A percentile compares a stretch with the other conserved stretches of the same genome.
Evolutionary conservation across 2,888 invertebrate species (phyloP).

Genomic region (Protodeltote pygarga): DNA sequence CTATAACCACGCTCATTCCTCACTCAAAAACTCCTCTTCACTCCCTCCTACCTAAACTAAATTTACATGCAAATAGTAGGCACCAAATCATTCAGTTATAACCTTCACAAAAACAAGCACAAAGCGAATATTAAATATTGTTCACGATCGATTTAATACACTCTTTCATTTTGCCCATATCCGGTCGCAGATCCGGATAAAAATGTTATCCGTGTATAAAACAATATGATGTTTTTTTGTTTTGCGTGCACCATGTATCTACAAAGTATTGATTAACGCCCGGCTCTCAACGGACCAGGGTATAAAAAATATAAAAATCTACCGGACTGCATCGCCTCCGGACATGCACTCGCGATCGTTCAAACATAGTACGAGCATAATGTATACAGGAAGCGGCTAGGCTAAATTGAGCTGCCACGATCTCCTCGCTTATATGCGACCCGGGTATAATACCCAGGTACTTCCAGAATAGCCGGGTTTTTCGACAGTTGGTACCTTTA

Average conservation of each 20-base stretch:
- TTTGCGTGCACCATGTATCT: slow-evolving; percentile 57
- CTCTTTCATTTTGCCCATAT: slow-evolving; percentile 52
- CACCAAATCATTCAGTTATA: slow-evolving; percentile 14
- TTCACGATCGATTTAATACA: slow-evolving; percentile 55
- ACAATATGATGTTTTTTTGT: slow-evolving; percentile 53
- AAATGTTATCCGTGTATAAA: slow-evolving; percentile 59
- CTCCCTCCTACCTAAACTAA: slow-evolving; percentile 25
- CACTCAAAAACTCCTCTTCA: slow-evolving; percentile 16
- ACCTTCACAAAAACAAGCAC: slow-evolving; percentile 32
- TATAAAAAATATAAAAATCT: slow-evolving; percentile 73
- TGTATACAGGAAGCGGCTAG: slow-evolving; percentile 43
- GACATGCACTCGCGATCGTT: slow-evolving; percentile 66
- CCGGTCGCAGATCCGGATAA: slow-evolving; percentile 54
- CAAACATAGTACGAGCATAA: slow-evolving; percentile 57
- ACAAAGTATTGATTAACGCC: slow-evolving; percentile 75
- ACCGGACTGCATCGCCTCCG: slow-evolving; percentile 67
- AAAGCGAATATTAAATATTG: slow-evolving; percentile 52
- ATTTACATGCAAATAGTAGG: slow-evolving; percentile 16
- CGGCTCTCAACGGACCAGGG: slow-evolving; percentile 62
- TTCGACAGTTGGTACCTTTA: slow-evolving; percentile 55
- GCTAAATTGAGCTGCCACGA: slow-evolving; percentile 32
- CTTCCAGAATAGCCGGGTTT: slow-evolving; percentile 47
- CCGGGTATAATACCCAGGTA: slow-evolving; percentile 40
- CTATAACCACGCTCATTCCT: no score
- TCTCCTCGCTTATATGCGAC: slow-evolving; percentile 19